These are phyloP conservation scores for Brachionus manjavacas DNA, from an alignment of 1,140 invertebrate genomes.

Conservation along the genomic window DNA sequence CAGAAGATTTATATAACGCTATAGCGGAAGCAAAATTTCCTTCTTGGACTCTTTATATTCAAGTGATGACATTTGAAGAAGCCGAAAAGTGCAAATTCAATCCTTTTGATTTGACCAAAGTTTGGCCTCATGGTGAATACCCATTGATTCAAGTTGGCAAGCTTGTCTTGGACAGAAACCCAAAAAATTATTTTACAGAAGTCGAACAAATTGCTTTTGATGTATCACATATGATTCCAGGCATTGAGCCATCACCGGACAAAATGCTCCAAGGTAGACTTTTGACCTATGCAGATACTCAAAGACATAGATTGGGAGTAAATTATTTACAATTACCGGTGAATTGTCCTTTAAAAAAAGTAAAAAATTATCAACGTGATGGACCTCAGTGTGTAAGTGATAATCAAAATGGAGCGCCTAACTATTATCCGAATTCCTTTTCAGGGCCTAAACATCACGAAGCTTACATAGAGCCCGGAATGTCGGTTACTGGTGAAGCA, in stretches of 20 bases:
- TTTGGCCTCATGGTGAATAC: slow-evolving; percentile 84
- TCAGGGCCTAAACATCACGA: slow-evolving; percentile 64
- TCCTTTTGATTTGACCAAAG: slow-evolving; percentile 54
- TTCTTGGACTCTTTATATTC: slow-evolving; percentile 65
- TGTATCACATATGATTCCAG: slow-evolving; percentile 81
- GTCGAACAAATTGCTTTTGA: slow-evolving; percentile 90
- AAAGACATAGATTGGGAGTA: slow-evolving; percentile 81
- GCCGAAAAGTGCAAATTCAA: slow-evolving; percentile 57
- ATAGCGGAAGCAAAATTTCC: slow-evolving; percentile 75
- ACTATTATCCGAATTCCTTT: slow-evolving; percentile 94
- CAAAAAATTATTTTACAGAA: slow-evolving; percentile 85
- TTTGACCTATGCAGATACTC: slow-evolving; percentile 89
- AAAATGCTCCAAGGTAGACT: slow-evolving; percentile 86
- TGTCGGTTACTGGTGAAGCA: not conserved
- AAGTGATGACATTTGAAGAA: slow-evolving; percentile 63
- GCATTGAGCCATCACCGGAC: slow-evolving; percentile 75
- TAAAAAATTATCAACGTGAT: slow-evolving; percentile 79
- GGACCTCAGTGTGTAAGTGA: slow-evolving; percentile 62
- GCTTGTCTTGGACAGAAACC: slow-evolving; percentile 66
- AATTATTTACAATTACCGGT: slow-evolving; percentile 89
- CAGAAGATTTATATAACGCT: slow-evolving; percentile 81
- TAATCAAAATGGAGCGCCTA: slow-evolving; percentile 69
- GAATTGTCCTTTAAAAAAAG: slow-evolving; percentile 74
- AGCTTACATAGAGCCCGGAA: not conserved
- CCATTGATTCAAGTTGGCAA: slow-evolving; percentile 86